Conservation (phyloP, 2,113 vertebrate genomes). For the Podilymbus podiceps region DNA sequence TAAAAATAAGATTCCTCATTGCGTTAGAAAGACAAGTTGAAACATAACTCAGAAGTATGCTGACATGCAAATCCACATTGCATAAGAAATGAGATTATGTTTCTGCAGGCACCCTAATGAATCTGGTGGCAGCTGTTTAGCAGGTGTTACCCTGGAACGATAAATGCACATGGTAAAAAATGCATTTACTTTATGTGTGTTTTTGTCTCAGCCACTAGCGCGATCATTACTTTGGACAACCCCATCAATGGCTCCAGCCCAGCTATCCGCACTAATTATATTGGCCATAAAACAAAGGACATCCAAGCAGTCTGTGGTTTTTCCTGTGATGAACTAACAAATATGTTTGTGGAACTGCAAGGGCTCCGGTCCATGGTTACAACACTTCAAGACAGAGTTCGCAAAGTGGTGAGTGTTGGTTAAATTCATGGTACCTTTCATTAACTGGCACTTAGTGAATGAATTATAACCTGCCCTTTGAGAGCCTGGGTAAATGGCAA, state of each 20-base stretch:
- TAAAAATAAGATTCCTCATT: constrained; percentile 24
- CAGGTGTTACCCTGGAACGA: constrained; percentile 23
- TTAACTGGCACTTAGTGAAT: not conserved
- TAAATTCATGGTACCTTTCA: not conserved
- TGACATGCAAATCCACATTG: not conserved
- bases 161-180: not conserved
- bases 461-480: not conserved
- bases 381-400: constrained; percentile 85
- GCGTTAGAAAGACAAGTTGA: not conserved
- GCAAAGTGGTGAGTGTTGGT: constrained; percentile 86
- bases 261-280: constrained; percentile 91
- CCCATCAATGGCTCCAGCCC: constrained; percentile 92
- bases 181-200: not conserved
- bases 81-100: constrained; percentile 43
- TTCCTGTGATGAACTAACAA: constrained; percentile 90
- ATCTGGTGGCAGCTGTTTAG: constrained; percentile 39
- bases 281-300: constrained; percentile 93
- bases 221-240: constrained; percentile 87
- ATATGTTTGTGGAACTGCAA: constrained; percentile 90
- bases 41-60: constrained; percentile 12
- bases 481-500: not conserved
- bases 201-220: constrained; percentile 69
- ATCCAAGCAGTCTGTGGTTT: constrained; percentile 89
- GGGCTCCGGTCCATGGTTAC: constrained; percentile 88
- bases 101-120: constrained; percentile 18